Percentiles rank a stretch among this genome's conserved stretches.
Evolutionary conservation across 2,113 vertebrate genomes (phyloP).

Genomic region (Antechinus stuartii): DNA sequence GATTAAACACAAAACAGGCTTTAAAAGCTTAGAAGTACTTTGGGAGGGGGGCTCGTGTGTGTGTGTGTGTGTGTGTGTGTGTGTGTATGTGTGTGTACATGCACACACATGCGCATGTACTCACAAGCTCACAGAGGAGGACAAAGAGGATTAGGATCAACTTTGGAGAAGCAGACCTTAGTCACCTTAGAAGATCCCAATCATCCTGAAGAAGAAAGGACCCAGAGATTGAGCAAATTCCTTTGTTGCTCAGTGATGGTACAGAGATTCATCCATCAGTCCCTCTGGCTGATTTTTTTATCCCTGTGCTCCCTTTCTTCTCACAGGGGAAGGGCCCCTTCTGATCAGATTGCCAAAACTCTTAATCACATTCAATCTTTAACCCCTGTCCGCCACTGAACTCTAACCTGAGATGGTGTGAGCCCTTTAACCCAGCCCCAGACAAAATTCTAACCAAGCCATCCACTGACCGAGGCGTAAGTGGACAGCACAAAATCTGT

Average conservation of each 20-base stretch:
- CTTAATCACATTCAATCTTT: not conserved
- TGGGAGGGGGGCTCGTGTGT: too few relatives aligned
- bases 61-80: not conserved
- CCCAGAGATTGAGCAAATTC: not conserved
- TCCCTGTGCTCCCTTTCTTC: not conserved
- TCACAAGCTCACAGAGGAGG: not conserved
- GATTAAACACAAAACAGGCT: not conserved
- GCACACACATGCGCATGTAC: too few relatives aligned
- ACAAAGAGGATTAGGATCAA: not conserved
- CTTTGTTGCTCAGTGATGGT: not conserved
- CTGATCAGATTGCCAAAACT: not conserved
- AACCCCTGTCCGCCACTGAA: not conserved
- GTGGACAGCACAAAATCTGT: not conserved
- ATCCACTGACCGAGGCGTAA: not conserved
- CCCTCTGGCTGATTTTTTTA: not conserved
- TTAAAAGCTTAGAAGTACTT: not conserved
- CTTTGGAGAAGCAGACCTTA: not conserved
- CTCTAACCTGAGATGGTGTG: not conserved
- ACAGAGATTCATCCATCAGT: not conserved
- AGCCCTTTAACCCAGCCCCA: not conserved
- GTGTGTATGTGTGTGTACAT: not conserved
- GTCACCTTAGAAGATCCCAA: not conserved
- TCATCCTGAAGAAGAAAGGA: not conserved
- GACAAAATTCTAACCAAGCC: not conserved
- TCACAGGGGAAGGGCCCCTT: not conserved